Evolutionary conservation across 2,888 invertebrate genomes (phyloP).

Genomic region (Coelopa pilipes): DNA sequence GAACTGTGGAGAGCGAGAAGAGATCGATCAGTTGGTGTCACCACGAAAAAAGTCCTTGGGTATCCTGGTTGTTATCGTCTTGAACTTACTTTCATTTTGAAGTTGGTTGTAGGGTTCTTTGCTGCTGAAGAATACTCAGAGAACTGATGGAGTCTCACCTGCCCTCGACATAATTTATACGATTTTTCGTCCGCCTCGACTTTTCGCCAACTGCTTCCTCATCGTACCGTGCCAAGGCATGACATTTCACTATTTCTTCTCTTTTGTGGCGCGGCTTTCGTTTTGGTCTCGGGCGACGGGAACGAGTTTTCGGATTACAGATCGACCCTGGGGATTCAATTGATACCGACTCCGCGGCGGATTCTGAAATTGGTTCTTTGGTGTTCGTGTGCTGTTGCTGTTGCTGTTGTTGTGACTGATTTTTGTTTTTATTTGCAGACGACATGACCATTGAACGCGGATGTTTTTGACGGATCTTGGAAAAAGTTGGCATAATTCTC

Average conservation of each 20-base stretch:
- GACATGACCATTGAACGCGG: constrained; percentile 30
- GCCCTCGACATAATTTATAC: constrained; percentile 37
- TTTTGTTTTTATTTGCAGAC: no score
- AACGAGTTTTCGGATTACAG: no score
- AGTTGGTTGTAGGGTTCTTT: neutral
- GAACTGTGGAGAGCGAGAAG: constrained; percentile 50
- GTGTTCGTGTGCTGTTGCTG: neutral
- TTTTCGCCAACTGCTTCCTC: constrained; percentile 13
- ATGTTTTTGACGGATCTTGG: constrained; percentile 16
- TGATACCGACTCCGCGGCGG: no score
- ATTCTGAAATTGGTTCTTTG: neutral
- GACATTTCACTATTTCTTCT: neutral
- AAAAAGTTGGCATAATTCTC: neutral
- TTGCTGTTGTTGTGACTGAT: neutral
- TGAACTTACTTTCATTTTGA: constrained; percentile 43
- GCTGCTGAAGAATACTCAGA: constrained; percentile 25
- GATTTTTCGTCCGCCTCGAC: neutral
- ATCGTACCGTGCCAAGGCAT: neutral
- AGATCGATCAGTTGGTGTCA: neutral
- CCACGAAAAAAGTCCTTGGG: neutral
- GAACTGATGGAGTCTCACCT: constrained; percentile 29
- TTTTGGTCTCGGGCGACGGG: no score
- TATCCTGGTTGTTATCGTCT: neutral
- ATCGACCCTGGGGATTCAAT: no score
- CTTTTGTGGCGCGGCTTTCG: no score